A percentile compares a stretch with the other conserved stretches of the same genome.
phyloP scores from a whole-genome alignment of 1,140 invertebrate species.

The Anastrepha obliqua region DNA sequence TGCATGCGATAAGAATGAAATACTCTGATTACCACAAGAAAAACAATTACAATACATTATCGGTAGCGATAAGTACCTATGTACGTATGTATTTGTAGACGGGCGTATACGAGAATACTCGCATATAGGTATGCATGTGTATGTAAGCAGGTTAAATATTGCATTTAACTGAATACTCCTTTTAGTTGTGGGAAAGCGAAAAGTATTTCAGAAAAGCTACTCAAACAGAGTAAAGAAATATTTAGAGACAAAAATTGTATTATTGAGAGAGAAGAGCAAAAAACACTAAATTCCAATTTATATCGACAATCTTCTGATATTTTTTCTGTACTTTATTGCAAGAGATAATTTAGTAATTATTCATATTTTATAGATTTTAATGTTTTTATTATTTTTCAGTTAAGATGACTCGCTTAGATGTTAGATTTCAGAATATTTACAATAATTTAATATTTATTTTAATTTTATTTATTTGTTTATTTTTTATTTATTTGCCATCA shows the following conservation, averaged over 20 bases:
- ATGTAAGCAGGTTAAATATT: background rate
- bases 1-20: constrained; percentile 47
- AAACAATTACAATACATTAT: constrained; percentile 52
- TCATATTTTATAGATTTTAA: background rate
- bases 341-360: background rate
- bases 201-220: background rate
- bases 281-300: background rate
- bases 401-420: too few species aligned
- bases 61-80: constrained; percentile 13
- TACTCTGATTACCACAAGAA: constrained; percentile 40
- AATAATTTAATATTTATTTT: too few species aligned
- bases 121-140: background rate
- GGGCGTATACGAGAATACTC: background rate
- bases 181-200: background rate
- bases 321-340: background rate
- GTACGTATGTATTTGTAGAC: background rate
- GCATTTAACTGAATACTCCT: background rate
- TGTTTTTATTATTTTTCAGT: background rate
- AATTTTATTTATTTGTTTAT: too few species aligned
- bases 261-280: background rate
- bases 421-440: too few species aligned
- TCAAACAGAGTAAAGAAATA: background rate
- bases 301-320: background rate
- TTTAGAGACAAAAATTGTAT: background rate
- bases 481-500: too few species aligned